Percentiles rank a stretch among this genome's conserved stretches.
These are phyloP conservation scores for Dermochelys coriacea DNA, from an alignment of 2,797 vertebrate genomes.

Conservation along the genomic window DNA sequence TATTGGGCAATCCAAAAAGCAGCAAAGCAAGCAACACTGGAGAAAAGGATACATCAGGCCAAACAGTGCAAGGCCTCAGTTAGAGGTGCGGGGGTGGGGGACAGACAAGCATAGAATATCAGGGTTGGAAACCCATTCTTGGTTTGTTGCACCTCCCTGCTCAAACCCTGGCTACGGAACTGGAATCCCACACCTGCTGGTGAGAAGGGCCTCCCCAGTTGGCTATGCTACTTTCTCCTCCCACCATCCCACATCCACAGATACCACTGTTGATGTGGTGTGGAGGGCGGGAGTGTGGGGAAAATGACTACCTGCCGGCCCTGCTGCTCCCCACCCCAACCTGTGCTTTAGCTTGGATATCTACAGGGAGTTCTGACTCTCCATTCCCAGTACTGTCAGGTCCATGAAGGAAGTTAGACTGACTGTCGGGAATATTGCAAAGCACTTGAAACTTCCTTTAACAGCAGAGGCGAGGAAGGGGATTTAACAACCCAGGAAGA, in stretches of 20 bases:
- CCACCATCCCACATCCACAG: background rate
- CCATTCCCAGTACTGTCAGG: background rate
- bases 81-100: background rate
- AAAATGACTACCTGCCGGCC: background rate
- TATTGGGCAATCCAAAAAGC: conserved; percentile 76
- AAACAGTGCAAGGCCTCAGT: conserved; percentile 60
- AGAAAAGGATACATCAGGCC: conserved; percentile 60
- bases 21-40: conserved; percentile 78
- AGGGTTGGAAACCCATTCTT: too few species aligned
- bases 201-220: conserved; percentile 20
- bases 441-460: conserved; percentile 53
- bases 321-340: background rate
- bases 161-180: background rate
- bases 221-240: background rate
- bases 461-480: conserved; percentile 53
- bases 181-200: background rate
- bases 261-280: background rate
- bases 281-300: fast-evolving
- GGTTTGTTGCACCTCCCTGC: conserved; percentile 43
- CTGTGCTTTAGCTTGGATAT: background rate
- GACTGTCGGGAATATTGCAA: background rate
- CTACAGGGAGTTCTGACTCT: background rate
- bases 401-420: background rate
- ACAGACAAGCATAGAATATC: conserved; percentile 12
- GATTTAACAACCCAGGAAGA: conserved; percentile 70